Percentiles rank a stretch among this genome's conserved stretches.
phyloP scores from a whole-genome alignment of 2,113 vertebrate genomes.

The Psophia crepitans region DNA sequence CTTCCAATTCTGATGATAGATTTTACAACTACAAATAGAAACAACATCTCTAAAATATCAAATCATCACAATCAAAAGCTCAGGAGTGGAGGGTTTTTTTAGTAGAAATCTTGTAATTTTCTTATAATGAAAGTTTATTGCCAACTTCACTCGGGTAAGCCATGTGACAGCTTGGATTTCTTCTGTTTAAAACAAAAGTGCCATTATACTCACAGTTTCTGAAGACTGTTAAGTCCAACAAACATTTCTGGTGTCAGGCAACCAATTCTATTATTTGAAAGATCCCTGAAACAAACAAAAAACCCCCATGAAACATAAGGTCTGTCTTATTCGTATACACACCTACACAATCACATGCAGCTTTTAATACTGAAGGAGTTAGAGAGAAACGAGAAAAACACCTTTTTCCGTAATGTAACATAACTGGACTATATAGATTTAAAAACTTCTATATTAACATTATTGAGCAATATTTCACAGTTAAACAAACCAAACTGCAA shows the following conservation, averaged over 20 bases:
- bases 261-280: constrained; percentile 92
- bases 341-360: not conserved
- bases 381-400: not conserved
- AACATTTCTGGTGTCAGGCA: constrained; percentile 88
- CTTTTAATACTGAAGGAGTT: not conserved
- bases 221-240: constrained; percentile 81
- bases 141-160: not conserved
- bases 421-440: not conserved
- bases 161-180: not conserved
- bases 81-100: not conserved
- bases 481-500: not conserved
- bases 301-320: not conserved
- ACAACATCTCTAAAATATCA: not conserved
- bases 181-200: not conserved
- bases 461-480: not conserved
- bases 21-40: not conserved
- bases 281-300: constrained; percentile 77
- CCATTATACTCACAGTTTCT: constrained; percentile 85
- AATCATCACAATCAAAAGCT: not conserved
- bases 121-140: not conserved
- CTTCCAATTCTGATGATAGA: not conserved
- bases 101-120: not conserved
- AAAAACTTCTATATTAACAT: not conserved
- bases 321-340: not conserved
- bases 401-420: not conserved